A percentile compares a stretch with the other conserved stretches of the same genome.
These are phyloP conservation scores for Limnephilus lunatus DNA, from an alignment of 2,888 invertebrate genomes.

Conservation along the genomic window DNA sequence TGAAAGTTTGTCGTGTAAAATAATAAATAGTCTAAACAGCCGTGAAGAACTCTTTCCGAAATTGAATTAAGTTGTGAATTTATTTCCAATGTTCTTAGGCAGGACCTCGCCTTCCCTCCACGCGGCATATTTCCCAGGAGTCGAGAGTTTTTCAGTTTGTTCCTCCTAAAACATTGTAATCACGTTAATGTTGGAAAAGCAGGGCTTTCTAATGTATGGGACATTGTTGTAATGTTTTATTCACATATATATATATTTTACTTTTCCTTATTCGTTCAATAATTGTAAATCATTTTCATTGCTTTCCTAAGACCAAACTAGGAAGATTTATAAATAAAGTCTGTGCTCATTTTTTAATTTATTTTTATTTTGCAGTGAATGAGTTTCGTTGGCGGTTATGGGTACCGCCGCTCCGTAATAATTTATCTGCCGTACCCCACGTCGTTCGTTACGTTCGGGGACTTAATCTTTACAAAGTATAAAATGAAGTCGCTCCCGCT, in stretches of 20 bases:
- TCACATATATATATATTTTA: neutral
- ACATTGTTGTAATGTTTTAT: neutral
- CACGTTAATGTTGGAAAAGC: neutral
- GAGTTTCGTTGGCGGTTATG: too few relatives aligned
- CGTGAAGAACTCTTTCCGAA: neutral
- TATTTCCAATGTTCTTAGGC: neutral
- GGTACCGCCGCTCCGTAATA: too few relatives aligned
- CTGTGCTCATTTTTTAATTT: too few relatives aligned
- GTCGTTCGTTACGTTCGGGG: too few relatives aligned
- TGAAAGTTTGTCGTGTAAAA: neutral
- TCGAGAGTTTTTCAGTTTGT: neutral
- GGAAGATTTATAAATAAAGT: too few relatives aligned
- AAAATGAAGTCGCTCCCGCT: too few relatives aligned
- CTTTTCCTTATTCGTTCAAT: too few relatives aligned
- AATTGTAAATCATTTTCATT: too few relatives aligned
- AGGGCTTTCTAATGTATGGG: neutral
- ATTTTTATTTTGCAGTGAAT: too few relatives aligned
- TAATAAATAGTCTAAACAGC: neutral
- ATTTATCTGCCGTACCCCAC: too few relatives aligned
- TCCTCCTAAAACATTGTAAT: constrained; percentile 2
- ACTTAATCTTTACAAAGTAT: too few relatives aligned
- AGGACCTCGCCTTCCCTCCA: neutral
- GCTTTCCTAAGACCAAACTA: too few relatives aligned
- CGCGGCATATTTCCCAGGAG: neutral
- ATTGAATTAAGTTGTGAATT: neutral